phyloP scores from a whole-genome alignment of 2,797 vertebrate species.

The Corythornis leucogaster region DNA sequence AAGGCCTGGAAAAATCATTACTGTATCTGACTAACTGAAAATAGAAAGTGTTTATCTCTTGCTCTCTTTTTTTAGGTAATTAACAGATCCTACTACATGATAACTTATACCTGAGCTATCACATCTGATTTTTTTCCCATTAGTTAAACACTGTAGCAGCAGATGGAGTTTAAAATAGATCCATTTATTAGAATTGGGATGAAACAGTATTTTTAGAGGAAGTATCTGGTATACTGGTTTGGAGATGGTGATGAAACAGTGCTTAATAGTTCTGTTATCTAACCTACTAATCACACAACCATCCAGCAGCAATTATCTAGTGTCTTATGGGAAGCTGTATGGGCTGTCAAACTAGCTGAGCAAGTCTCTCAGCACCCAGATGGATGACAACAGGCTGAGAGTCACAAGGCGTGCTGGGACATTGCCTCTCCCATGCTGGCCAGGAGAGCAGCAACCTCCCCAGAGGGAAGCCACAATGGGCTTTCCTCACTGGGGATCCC shows the following conservation, averaged over 20 bases:
- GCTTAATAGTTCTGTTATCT: slow-evolving; percentile 64
- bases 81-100: neutral
- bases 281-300: slow-evolving; percentile 35
- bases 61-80: neutral
- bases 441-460: neutral
- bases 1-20: slow-evolving; percentile 18
- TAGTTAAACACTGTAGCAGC: neutral
- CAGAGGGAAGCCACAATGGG: neutral
- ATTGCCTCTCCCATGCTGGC: neutral
- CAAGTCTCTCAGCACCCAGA: neutral
- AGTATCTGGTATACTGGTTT: slow-evolving; percentile 43
- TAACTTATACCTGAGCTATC: neutral
- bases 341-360: slow-evolving; percentile 32
- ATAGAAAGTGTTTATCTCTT: neutral
- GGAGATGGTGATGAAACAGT: slow-evolving; percentile 13
- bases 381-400: slow-evolving; percentile 11
- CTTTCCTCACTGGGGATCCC: neutral
- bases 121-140: neutral
- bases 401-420: neutral
- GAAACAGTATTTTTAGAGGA: slow-evolving; percentile 24
- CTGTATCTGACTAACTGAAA: neutral
- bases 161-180: neutral
- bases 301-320: slow-evolving; percentile 53
- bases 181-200: neutral
- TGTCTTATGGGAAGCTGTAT: slow-evolving; percentile 27